Base-by-base conservation (phyloP, 2,113 vertebrate species). In the Leptosomus discolor region DNA sequence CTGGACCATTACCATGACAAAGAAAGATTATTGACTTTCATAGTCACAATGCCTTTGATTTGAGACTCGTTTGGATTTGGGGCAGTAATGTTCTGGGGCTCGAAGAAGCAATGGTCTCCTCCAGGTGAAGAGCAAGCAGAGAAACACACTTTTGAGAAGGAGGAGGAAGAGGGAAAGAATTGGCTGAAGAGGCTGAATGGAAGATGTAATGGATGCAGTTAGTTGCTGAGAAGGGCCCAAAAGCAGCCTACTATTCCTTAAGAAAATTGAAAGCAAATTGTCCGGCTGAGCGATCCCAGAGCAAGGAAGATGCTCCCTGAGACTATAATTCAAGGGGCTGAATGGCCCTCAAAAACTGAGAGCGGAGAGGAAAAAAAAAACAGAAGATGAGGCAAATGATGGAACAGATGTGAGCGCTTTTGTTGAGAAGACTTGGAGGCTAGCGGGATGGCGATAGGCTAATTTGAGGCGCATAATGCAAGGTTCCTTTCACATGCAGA, bases 1-100 rank as follows among this genome's bases (percentile, higher is more conserved):
- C 57, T 41, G 54, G 17, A 54, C 26, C 71, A 98, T 98, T 98
- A 97, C 94, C 97, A 97, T 98, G 91, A 98, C 96, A 98, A 98
- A 98, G 94, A 78, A 90, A 96, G 97, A 98, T 98, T 98, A 97
- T 98, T 99, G 98, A 99, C 98, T 99, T 98, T 98, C 97, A 98
- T 98, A 98, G 97, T 97, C 96, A 97, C 30, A 41, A 83, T 93
- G 96, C 97, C 98, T 98, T 98, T 99, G 98, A 98, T 98, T 98
- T 97, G 92, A 98, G 93, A 64, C 60, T 96, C 1, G 0, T 92
- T 97, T 97, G 98, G 97, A 98, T 98, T 98, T 97, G 85, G 56
- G 94, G 90, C 77, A 88, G 74, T 86, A 89, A 67, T 92, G 91
- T 93, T 92, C 2, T 3, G 80, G 97, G 71, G 79, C 94, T 81